Evolutionary conservation across 2,113 vertebrate species (phyloP).

Genomic region (Philantomba maxwellii): DNA sequence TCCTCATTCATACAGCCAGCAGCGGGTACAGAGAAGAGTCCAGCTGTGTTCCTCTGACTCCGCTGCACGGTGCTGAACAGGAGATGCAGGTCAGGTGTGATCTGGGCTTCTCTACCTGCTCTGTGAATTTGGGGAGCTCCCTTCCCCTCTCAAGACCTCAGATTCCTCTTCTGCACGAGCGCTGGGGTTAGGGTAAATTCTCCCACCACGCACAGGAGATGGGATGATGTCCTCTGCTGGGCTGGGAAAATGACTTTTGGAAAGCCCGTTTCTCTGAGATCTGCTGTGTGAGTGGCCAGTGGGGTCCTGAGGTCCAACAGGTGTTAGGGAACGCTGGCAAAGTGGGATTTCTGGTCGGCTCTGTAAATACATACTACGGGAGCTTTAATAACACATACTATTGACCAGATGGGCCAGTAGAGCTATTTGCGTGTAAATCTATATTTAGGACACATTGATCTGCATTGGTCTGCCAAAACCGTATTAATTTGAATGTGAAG

Average conservation of each 20-base stretch:
- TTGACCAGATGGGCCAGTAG: not conserved
- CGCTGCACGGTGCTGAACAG: fast-evolving
- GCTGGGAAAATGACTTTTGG: not conserved
- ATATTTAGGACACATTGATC: constrained; percentile 47
- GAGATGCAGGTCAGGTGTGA: not conserved
- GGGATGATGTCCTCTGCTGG: too few species aligned
- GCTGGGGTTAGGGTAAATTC: not conserved
- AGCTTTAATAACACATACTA: constrained; percentile 19
- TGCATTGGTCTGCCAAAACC: constrained; percentile 36
- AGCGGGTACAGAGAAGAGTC: fast-evolving
- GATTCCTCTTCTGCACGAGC: not conserved
- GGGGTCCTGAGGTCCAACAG: not conserved
- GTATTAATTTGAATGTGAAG: constrained; percentile 56
- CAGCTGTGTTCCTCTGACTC: not conserved
- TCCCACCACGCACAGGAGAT: not conserved
- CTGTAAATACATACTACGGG: not conserved
- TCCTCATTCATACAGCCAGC: not conserved
- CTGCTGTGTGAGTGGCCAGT: not conserved
- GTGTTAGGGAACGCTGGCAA: not conserved
- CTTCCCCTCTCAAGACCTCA: not conserved
- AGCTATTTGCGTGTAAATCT: constrained; percentile 5
- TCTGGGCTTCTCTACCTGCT: not conserved
- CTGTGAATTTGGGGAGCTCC: not conserved
- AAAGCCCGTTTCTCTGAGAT: not conserved
- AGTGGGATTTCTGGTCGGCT: not conserved